Conservation (phyloP, 2,797 vertebrate species). For the Hoplostethus mediterraneus region DNA sequence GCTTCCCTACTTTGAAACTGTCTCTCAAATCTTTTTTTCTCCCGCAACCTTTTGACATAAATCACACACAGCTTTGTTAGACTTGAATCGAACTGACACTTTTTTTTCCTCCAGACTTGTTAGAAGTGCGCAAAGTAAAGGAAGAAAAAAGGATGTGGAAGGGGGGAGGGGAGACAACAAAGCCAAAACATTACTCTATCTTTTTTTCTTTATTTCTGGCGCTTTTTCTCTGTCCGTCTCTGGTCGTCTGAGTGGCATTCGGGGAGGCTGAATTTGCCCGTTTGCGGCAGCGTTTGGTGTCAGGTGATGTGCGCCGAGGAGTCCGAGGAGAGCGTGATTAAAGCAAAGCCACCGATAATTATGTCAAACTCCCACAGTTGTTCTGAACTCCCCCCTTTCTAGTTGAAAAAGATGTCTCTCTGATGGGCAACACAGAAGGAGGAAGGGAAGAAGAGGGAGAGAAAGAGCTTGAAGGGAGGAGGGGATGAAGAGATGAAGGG, state of each 20-base stretch:
- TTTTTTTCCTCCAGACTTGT: slow-evolving; percentile 72
- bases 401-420: slow-evolving; percentile 86
- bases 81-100: slow-evolving; percentile 77
- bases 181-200: slow-evolving; percentile 66
- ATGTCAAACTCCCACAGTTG: slow-evolving; percentile 82
- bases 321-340: slow-evolving; percentile 85
- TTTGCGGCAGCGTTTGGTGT: slow-evolving; percentile 82
- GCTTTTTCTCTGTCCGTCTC: slow-evolving; percentile 68
- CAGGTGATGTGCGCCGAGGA: slow-evolving; percentile 76
- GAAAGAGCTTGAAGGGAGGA: slow-evolving; percentile 9
- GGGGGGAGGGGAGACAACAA: slow-evolving; percentile 61
- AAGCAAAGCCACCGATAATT: slow-evolving; percentile 86
- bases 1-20: slow-evolving; percentile 69
- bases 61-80: slow-evolving; percentile 80
- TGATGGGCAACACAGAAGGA: slow-evolving; percentile 72
- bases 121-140: slow-evolving; percentile 77
- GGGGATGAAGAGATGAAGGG: slow-evolving; percentile 58
- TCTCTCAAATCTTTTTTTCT: slow-evolving; percentile 71
- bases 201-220: slow-evolving; percentile 35
- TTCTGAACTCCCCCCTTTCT: slow-evolving; percentile 77
- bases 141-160: slow-evolving; percentile 47
- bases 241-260: slow-evolving; percentile 60
- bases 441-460: slow-evolving; percentile 41
- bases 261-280: slow-evolving; percentile 82
- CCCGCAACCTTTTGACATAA: slow-evolving; percentile 72